These are phyloP conservation scores for Brachionus manjavacas DNA, from an alignment of 1,140 invertebrate species.

Conservation along the genomic window DNA sequence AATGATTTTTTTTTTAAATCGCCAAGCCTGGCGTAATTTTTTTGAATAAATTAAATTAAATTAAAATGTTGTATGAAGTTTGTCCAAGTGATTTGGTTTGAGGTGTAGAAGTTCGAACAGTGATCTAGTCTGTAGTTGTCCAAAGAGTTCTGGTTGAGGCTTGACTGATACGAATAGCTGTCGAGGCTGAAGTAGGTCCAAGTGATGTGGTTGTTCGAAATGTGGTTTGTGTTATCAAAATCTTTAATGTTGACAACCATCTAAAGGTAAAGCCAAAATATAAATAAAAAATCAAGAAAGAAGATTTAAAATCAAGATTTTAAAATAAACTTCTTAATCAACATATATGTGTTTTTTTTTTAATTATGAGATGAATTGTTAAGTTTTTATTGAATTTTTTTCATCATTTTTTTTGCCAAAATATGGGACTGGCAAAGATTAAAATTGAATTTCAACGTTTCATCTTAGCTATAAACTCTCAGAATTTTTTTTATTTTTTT, in stretches of 20 bases:
- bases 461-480: background rate
- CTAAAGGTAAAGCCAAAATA: background rate
- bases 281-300: conserved; percentile 13
- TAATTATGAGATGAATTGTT: conserved; percentile 16
- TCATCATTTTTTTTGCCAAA: conserved; percentile 5
- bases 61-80: background rate
- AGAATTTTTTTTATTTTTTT: background rate
- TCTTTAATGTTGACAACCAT: conserved; percentile 15
- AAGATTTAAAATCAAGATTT: conserved; percentile 13
- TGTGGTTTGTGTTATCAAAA: background rate
- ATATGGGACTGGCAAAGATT: background rate
- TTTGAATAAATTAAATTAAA: conserved; percentile 3
- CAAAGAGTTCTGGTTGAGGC: background rate
- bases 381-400: conserved; percentile 25
- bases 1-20: background rate
- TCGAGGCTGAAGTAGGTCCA: background rate
- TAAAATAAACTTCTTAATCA: background rate
- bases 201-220: background rate
- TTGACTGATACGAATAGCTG: conserved; percentile 1
- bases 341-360: conserved; percentile 21
- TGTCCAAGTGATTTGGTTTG: background rate
- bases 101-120: background rate
- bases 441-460: background rate
- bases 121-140: conserved; percentile 4
- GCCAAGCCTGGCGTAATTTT: background rate